These are phyloP conservation scores for Enteromius radiatus DNA, from an alignment of 2,797 vertebrate genomes.

Conservation along the genomic window DNA sequence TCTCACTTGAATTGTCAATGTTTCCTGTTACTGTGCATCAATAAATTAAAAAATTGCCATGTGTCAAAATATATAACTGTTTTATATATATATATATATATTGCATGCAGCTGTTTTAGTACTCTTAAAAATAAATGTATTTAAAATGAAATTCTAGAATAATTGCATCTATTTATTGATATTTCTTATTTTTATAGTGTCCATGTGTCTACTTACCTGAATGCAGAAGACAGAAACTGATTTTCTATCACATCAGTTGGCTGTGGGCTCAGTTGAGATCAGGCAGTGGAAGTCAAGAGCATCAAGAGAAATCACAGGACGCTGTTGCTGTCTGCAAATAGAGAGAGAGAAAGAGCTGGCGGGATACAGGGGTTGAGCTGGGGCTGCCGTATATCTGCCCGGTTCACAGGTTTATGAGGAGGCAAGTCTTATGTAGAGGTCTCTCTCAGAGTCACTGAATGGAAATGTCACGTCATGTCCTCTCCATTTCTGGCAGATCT, in stretches of 20 bases:
- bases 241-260: not conserved
- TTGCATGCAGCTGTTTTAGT: not conserved
- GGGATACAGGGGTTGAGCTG: constrained; percentile 56
- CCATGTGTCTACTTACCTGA: constrained; percentile 17
- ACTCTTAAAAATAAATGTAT: not conserved
- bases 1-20: not conserved
- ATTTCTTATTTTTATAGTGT: not conserved
- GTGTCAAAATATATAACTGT: not conserved
- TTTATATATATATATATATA: not conserved
- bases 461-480: constrained; percentile 20
- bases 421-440: constrained; percentile 26
- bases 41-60: not conserved
- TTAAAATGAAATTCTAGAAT: not conserved
- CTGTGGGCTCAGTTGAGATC: not conserved
- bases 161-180: not conserved
- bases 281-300: constrained; percentile 23
- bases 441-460: not conserved
- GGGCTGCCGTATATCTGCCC: constrained; percentile 51
- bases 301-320: constrained; percentile 8
- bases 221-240: constrained; percentile 9
- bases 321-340: not conserved
- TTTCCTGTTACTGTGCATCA: not conserved
- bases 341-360: constrained; percentile 32
- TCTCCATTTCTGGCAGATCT: constrained; percentile 8
- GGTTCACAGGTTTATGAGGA: constrained; percentile 35